phyloP scores from a whole-genome alignment of 2,113 vertebrate species.

The human region GRCh38 chr6:131305001-131305500 shows the following conservation, averaged over 20 bases:
- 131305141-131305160: neutral
- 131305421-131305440: slow-evolving; percentile 40
- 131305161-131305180: neutral
- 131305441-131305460: slow-evolving; percentile 60
- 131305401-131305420: slow-evolving; percentile 44
- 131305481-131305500: slow-evolving; percentile 13
- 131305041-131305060: neutral
- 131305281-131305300: neutral
- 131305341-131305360: neutral
- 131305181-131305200: neutral
- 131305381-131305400: neutral
- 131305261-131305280: neutral
- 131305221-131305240: neutral
- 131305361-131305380: neutral
- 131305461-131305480: neutral
- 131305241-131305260: slow-evolving; percentile 19
- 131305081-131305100: neutral
- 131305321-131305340: neutral
- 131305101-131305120: neutral
- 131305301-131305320: neutral
- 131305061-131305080: neutral
- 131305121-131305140: neutral
- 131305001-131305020: neutral
- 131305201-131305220: neutral
- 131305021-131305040: neutral